phyloP scores from a whole-genome alignment of 1,140 invertebrate species.

The Lasioglossum albipes region DNA sequence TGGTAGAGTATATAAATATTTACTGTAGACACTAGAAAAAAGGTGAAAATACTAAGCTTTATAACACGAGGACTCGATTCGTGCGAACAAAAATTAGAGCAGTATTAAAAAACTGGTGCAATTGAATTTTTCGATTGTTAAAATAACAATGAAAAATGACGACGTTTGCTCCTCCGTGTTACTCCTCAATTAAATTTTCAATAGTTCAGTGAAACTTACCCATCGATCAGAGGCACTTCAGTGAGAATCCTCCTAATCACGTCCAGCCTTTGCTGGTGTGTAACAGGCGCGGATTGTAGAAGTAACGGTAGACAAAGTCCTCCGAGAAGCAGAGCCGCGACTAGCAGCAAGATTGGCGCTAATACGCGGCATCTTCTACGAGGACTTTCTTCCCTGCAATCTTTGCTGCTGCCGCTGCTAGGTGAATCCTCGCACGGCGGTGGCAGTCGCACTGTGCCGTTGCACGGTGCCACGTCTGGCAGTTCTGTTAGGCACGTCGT shows the following conservation, averaged over 20 bases:
- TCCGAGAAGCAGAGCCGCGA: slow-evolving; percentile 77
- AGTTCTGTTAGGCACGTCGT: slow-evolving; percentile 81
- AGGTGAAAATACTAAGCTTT: too few relatives aligned
- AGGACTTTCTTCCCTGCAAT: slow-evolving; percentile 72
- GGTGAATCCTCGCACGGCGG: slow-evolving; percentile 76
- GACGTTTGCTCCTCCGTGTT: too few relatives aligned
- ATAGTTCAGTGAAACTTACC: slow-evolving; percentile 72
- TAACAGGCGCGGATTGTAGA: slow-evolving; percentile 78
- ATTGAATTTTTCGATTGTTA: too few relatives aligned
- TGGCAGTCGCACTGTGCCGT: slow-evolving; percentile 77
- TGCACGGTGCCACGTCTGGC: slow-evolving; percentile 80
- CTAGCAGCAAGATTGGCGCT: slow-evolving; percentile 76
- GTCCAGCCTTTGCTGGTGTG: slow-evolving; percentile 79
- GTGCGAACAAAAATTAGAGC: too few relatives aligned
- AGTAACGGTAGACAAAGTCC: slow-evolving; percentile 79
- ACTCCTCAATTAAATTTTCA: too few relatives aligned
- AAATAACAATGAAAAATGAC: too few relatives aligned
- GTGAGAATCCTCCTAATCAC: slow-evolving; percentile 82
- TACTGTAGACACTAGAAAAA: too few relatives aligned
- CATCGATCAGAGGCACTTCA: slow-evolving; percentile 84
- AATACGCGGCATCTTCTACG: slow-evolving; percentile 77
- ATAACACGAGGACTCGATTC: too few relatives aligned
- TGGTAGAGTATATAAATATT: too few relatives aligned
- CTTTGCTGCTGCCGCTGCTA: slow-evolving; percentile 77
- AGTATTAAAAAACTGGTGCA: too few relatives aligned